phyloP scores from a whole-genome alignment of 2,888 invertebrate genomes.

The Buathra laborator region DNA sequence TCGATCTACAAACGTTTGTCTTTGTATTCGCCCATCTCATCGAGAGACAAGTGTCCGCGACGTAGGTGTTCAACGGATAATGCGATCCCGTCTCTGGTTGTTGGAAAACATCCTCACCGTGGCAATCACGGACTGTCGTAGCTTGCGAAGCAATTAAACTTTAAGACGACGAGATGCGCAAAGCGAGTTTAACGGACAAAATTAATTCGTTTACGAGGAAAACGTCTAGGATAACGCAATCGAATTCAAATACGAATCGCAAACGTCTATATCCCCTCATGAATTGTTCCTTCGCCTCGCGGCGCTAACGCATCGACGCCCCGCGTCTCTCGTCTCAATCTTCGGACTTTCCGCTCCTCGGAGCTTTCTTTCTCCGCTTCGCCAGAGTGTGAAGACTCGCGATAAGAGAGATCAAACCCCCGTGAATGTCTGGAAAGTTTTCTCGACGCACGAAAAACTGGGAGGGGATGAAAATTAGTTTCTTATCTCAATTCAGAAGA shows the following conservation, averaged over 20 bases:
- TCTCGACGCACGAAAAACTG: background rate
- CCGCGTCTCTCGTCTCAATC: constrained; percentile 14
- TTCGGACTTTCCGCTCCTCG: constrained; percentile 12
- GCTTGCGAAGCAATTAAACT: constrained; percentile 63
- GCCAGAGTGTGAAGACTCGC: background rate
- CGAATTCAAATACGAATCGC: constrained; percentile 43
- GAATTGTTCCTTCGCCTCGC: constrained; percentile 28
- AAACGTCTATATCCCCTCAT: constrained; percentile 24
- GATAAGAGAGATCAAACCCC: constrained; percentile 9
- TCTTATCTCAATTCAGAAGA: background rate
- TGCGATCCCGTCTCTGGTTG: background rate
- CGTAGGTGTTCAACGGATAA: constrained; percentile 49
- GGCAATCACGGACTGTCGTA: constrained; percentile 16
- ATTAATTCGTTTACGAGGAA: constrained; percentile 53
- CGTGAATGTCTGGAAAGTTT: constrained; percentile 22
- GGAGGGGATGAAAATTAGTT: constrained; percentile 4
- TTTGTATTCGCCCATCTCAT: constrained; percentile 56
- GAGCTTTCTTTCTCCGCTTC: constrained; percentile 4
- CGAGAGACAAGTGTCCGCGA: constrained; percentile 45
- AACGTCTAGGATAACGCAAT: constrained; percentile 25
- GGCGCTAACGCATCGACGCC: constrained; percentile 6
- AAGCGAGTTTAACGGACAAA: constrained; percentile 51
- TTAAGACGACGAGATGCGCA: constrained; percentile 55
- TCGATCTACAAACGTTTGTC: constrained; percentile 75
- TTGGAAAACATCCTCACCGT: constrained; percentile 28